Base-by-base conservation (phyloP, 2,888 invertebrate genomes). In the Masnerella sp. region DNA sequence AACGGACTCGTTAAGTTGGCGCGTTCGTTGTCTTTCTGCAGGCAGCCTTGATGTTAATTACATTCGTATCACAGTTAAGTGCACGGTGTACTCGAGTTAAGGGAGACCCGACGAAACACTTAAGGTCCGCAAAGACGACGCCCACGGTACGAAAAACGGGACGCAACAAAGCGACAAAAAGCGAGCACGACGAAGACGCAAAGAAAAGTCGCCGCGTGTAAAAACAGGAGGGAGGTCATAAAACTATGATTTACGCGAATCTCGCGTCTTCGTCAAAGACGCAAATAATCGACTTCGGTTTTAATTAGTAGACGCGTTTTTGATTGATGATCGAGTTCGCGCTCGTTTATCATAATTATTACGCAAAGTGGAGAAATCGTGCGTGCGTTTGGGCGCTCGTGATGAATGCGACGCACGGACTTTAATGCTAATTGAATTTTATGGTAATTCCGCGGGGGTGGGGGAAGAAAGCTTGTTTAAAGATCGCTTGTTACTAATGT, bases 201-300 rank as follows among this genome's bases (percentile, higher is more conserved):
- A 43, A 43, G 25, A 20, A 5, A 12, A 47, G 80, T 32, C 36
- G 11, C n/a, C 47, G 36, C 36, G 36, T 28, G 40, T 25, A 43
- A 49, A 77, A 74, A 77, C 67, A 70, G 74, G 76, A 74, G 76
- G 74, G 79, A n/a, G 79, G 80, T 79, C 84, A 81, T 84, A 85
- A 85, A 85, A 83, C 84, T 86, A 85, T 86, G 85, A 86, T 85
- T 85, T 86, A 85, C 20, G 45, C 43, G 11, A 36, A 17, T 47
- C 38, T 36, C 36, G 45, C 38, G 38, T 59, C 59, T 36, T 36
- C 47, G 45, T 36, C 59, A 47, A 49, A 62, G 42, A 17, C 14
- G 47, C 56, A 56, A 65, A 65, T 51, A 58, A 49, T 67, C 42
- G 43, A 58, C 51, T 67, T 67, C 67, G 58, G 34, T 56, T 67